Conservation (phyloP, 2,888 invertebrate genomes). For the Nephrotoma guestfalica region DNA sequence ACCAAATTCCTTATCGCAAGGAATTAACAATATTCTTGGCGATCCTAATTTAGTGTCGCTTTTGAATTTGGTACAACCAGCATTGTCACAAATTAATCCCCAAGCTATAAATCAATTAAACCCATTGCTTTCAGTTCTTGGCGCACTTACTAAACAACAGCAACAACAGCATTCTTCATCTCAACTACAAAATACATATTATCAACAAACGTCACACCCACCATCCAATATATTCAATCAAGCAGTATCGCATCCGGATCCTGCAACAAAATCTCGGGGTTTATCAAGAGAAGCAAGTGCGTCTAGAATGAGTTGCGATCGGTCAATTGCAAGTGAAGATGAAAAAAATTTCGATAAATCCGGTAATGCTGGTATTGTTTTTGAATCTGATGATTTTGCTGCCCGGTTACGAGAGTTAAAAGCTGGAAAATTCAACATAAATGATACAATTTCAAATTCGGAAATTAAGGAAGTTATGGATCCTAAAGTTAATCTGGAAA, state of each 20-base stretch:
- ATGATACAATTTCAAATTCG: neutral
- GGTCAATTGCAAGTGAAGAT: neutral
- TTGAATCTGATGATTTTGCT: neutral
- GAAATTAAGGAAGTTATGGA: neutral
- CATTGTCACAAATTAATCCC: neutral
- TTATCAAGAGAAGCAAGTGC: neutral
- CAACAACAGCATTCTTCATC: neutral
- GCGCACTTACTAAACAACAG: neutral
- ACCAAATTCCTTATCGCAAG: slow-evolving; percentile 40
- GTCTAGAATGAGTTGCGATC: neutral
- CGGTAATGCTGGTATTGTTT: neutral
- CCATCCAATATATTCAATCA: neutral
- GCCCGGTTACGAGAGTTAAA: neutral
- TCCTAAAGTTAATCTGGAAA: neutral
- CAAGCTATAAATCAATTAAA: neutral
- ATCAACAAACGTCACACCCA: neutral
- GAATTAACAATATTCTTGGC: slow-evolving; percentile 45
- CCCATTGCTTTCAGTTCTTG: neutral
- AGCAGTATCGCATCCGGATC: neutral
- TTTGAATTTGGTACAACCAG: slow-evolving; percentile 19
- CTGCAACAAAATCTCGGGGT: neutral
- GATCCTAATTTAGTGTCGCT: slow-evolving; percentile 48
- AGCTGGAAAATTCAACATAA: neutral
- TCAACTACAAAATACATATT: too few relatives aligned
- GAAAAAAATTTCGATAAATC: neutral